Percentiles rank a stretch among this genome's conserved stretches.
These are phyloP conservation scores for Peromyscus californicus DNA, from an alignment of 2,113 vertebrate species.

Conservation along the genomic window DNA sequence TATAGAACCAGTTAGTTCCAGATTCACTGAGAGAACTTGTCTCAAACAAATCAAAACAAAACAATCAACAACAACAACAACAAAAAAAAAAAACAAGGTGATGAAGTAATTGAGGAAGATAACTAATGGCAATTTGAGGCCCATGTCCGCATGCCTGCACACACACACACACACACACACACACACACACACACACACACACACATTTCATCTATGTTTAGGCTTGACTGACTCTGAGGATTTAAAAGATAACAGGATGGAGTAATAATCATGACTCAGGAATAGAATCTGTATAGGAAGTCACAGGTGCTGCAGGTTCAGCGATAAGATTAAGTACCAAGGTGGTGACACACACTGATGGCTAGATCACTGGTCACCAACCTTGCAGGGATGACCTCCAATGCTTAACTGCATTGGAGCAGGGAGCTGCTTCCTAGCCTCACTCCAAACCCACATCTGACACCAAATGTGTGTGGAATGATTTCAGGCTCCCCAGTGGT, in stretches of 20 bases:
- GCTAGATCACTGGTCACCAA: background rate
- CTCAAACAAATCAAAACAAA: background rate
- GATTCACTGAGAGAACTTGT: background rate
- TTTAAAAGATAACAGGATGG: background rate
- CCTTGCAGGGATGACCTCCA: background rate
- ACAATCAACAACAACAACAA: background rate
- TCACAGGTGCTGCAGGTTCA: background rate
- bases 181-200: background rate
- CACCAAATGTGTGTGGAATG: background rate
- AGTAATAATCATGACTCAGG: background rate
- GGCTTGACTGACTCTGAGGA: background rate
- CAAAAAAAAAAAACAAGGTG: background rate
- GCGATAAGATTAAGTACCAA: background rate
- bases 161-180: background rate
- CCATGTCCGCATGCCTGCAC: background rate
- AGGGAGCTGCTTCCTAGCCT: background rate
- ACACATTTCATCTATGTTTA: background rate
- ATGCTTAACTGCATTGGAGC: background rate
- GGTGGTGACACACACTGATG: background rate
- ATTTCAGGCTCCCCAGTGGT: background rate
- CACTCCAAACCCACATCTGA: background rate
- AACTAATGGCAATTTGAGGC: background rate
- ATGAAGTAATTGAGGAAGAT: background rate
- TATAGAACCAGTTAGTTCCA: background rate
- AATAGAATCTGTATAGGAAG: background rate